Percentiles rank a stretch among this genome's conserved stretches.
Evolutionary conservation across 2,113 vertebrate species (phyloP).

Genomic region (Pteronura brasiliensis): DNA sequence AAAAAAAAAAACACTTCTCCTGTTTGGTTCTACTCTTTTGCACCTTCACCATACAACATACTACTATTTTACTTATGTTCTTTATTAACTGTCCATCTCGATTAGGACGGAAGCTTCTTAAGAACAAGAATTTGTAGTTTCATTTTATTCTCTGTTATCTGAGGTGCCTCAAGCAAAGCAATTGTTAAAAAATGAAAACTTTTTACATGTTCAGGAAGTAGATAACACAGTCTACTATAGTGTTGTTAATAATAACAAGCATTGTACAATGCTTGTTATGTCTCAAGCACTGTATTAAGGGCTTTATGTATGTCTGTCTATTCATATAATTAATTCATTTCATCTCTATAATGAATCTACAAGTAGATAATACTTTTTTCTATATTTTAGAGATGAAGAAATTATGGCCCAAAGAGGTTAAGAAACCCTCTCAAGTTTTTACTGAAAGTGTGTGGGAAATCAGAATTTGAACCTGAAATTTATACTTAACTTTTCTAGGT

Average conservation of each 20-base stretch:
- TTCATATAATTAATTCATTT: neutral
- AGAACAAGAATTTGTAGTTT: neutral
- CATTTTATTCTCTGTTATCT: neutral
- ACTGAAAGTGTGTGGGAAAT: neutral
- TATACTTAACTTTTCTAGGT: neutral
- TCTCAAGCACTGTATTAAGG: neutral
- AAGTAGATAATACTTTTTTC: neutral
- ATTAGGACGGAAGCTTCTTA: neutral
- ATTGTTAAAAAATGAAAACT: neutral
- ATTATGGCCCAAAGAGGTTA: neutral
- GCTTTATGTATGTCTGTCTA: neutral
- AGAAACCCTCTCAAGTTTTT: neutral
- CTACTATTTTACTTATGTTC: neutral
- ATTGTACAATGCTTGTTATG: neutral
- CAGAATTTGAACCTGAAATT: slow-evolving; percentile 3
- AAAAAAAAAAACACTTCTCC: neutral
- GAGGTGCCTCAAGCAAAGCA: neutral
- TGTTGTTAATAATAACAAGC: neutral
- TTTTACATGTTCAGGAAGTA: neutral
- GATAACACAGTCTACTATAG: neutral
- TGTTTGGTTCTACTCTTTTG: neutral
- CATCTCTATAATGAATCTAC: neutral
- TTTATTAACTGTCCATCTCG: neutral
- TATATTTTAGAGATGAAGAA: neutral
- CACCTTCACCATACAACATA: neutral